Evolutionary conservation across 2,113 vertebrate genomes (phyloP).

Genomic region (Cariama cristata): DNA sequence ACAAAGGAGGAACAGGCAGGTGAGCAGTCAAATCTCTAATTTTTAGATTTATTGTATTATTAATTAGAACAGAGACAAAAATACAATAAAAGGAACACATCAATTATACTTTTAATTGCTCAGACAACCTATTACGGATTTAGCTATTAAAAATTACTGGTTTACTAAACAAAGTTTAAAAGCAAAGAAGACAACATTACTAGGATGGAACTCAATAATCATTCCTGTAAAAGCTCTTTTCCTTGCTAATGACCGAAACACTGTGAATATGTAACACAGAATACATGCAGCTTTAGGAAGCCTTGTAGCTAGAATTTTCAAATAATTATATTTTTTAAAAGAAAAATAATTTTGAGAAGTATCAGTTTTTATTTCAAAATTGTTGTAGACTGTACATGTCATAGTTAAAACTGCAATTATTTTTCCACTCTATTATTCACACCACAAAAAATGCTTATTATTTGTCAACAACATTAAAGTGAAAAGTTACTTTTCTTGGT

Average conservation of each 20-base stretch:
- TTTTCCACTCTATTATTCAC: neutral
- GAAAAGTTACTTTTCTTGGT: neutral
- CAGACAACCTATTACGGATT: neutral
- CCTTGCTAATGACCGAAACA: neutral
- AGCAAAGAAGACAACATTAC: neutral
- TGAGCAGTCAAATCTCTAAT: conserved; percentile 4
- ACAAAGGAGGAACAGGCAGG: neutral
- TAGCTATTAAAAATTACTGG: neutral
- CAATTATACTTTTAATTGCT: conserved; percentile 16
- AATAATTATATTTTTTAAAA: neutral
- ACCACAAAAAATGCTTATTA: neutral
- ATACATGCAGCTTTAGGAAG: neutral
- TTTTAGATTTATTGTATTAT: conserved; percentile 28
- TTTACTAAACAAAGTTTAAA: neutral
- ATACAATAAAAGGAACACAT: neutral
- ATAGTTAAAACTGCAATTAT: conserved; percentile 20
- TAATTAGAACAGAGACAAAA: conserved; percentile 6
- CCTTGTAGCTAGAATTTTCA: neutral
- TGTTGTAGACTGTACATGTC: neutral
- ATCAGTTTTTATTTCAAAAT: neutral
- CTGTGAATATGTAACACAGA: neutral
- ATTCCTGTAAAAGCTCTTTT: neutral
- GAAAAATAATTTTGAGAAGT: neutral
- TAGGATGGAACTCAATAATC: neutral
- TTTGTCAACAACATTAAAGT: conserved; percentile 47